Evolutionary conservation across 2,888 invertebrate species (phyloP).

Genomic region (Sepiola atlantica): DNA sequence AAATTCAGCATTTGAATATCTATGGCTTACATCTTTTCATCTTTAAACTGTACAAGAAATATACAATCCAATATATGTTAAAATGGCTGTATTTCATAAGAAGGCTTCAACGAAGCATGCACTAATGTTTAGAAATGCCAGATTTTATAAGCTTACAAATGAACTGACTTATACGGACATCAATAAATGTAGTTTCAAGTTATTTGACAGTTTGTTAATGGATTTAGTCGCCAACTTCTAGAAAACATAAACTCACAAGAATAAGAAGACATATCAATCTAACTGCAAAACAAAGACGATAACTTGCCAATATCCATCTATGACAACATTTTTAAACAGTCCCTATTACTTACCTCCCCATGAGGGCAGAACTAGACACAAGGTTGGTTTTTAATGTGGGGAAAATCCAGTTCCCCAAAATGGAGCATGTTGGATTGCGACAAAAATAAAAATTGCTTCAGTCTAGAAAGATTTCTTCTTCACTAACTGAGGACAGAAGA

Average conservation of each 20-base stretch:
- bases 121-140: constrained; percentile 14
- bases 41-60: neutral
- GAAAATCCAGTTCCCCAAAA: too few relatives aligned
- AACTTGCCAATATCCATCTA: neutral
- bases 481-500: too few relatives aligned
- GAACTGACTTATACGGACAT: constrained; percentile 8
- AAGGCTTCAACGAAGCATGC: neutral
- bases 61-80: neutral
- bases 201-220: neutral
- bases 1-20: neutral
- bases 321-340: neutral
- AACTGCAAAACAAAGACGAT: neutral
- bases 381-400: too few relatives aligned
- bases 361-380: too few relatives aligned
- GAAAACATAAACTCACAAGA: neutral
- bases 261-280: neutral
- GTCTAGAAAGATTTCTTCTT: too few relatives aligned
- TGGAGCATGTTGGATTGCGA: too few relatives aligned
- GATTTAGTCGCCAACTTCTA: neutral
- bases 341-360: too few relatives aligned
- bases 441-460: too few relatives aligned
- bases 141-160: neutral
- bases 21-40: neutral
- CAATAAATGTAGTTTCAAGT: neutral
- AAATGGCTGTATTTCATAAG: neutral